Evolutionary conservation across 2,113 vertebrate genomes (phyloP).

Genomic region (Platycercus adscitus): DNA sequence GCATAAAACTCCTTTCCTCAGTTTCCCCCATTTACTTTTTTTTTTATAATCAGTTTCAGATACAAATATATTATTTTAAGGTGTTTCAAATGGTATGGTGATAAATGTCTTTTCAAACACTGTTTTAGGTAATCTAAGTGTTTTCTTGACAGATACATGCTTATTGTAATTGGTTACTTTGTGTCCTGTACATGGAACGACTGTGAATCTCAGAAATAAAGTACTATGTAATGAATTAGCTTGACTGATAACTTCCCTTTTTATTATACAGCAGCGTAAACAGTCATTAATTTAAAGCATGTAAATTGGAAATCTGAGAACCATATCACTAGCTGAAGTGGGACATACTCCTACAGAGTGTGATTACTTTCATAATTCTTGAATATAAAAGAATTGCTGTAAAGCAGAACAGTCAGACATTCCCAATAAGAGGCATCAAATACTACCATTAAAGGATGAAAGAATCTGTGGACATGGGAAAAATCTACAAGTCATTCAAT

Average conservation of each 20-base stretch:
- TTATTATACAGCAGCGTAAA: conserved; percentile 64
- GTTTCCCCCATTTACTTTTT: neutral
- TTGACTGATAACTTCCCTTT: conserved; percentile 48
- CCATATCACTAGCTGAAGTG: conserved; percentile 6
- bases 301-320: conserved; percentile 66
- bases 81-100: neutral
- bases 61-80: neutral
- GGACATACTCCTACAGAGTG: conserved; percentile 25
- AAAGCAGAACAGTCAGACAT: conserved; percentile 39
- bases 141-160: neutral
- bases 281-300: conserved; percentile 68
- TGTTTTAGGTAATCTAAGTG: neutral
- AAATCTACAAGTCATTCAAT: neutral
- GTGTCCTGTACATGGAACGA: conserved; percentile 1
- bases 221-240: conserved; percentile 44
- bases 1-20: neutral
- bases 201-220: conserved; percentile 37
- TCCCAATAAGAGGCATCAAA: neutral
- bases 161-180: conserved; percentile 42
- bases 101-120: neutral
- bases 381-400: conserved; percentile 43
- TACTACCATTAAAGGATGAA: conserved; percentile 29
- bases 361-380: conserved; percentile 69
- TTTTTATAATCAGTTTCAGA: neutral
- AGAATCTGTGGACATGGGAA: neutral